phyloP scores from a whole-genome alignment of 2,797 vertebrate species.

The Pangasius larnaudii region DNA sequence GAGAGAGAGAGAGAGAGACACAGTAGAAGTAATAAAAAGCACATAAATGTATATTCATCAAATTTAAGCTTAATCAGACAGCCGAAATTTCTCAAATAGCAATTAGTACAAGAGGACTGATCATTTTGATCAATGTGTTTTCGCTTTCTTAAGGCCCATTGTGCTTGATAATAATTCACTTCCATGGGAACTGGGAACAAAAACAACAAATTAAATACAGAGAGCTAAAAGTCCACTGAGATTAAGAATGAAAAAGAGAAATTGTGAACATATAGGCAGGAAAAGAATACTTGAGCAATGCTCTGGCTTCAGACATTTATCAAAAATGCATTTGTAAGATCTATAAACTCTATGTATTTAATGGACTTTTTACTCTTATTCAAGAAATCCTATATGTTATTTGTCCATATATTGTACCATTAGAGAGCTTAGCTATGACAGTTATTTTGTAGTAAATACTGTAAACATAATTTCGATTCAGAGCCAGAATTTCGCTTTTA shows the following conservation, averaged over 20 bases:
- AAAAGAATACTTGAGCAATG: background rate
- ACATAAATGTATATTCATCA: slow-evolving; percentile 8
- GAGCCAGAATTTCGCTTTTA: background rate
- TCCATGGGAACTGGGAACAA: slow-evolving; percentile 16
- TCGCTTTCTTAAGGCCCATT: slow-evolving; percentile 19
- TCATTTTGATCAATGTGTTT: slow-evolving; percentile 34
- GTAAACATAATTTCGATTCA: background rate
- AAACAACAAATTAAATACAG: background rate
- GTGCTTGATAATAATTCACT: slow-evolving; percentile 26
- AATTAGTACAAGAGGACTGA: slow-evolving; percentile 17
- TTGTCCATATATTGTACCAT: background rate
- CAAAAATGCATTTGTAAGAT: background rate
- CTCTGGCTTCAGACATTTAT: background rate
- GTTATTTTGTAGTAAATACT: background rate
- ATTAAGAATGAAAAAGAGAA: background rate
- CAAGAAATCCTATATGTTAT: background rate
- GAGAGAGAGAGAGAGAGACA: background rate
- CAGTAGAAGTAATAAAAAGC: background rate
- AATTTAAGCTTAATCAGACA: slow-evolving; percentile 7
- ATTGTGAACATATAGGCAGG: background rate
- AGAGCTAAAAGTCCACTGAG: background rate
- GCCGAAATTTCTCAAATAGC: slow-evolving; percentile 14
- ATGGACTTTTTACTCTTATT: background rate
- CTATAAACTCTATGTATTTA: background rate
- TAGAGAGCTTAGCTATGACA: background rate